Conservation (phyloP, 2,113 vertebrate species). For the Cygnus atratus region DNA sequence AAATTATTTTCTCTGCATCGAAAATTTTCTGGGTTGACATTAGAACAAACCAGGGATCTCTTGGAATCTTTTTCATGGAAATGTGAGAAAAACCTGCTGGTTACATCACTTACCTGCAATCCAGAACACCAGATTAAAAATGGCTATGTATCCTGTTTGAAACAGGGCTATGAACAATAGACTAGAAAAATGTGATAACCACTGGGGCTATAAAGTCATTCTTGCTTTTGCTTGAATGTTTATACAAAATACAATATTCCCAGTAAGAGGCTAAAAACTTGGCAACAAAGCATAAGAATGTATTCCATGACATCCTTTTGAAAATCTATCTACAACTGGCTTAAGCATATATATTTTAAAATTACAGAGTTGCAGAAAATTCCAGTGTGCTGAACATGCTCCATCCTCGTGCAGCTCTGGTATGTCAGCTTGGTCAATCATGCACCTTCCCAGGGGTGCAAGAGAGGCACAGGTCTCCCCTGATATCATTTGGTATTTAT, state of each 20-base stretch:
- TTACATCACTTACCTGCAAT: slow-evolving; percentile 28
- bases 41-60: neutral
- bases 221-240: neutral
- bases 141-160: neutral
- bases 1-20: neutral
- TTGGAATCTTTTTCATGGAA: slow-evolving; percentile 13
- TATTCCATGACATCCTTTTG: neutral
- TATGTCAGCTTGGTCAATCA: neutral
- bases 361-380: neutral
- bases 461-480: neutral
- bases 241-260: slow-evolving; percentile 24
- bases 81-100: neutral
- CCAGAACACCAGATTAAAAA: neutral
- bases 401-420: neutral
- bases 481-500: slow-evolving; percentile 1
- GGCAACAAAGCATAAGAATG: neutral
- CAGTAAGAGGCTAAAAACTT: neutral
- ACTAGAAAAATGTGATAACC: neutral
- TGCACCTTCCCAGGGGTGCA: neutral
- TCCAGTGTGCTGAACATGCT: neutral
- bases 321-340: neutral
- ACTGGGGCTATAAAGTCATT: neutral
- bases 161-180: neutral
- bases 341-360: neutral
- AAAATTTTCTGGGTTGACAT: neutral